Base-by-base conservation (phyloP, 1,140 invertebrate species). In the Coelopa frigida region DNA sequence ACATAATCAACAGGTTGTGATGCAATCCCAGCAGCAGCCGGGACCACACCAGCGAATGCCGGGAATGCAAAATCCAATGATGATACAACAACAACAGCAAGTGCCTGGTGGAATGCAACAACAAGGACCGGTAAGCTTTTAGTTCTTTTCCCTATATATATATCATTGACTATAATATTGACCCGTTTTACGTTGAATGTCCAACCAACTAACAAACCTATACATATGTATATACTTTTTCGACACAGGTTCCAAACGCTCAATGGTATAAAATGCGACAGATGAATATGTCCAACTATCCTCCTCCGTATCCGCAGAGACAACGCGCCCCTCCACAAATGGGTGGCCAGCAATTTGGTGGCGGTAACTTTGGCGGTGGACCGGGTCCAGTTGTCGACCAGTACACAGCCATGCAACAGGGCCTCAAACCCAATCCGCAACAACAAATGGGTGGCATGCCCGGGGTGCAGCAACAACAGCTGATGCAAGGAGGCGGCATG, bases 61-160 rank as follows among this genome's bases (percentile, higher is more conserved):
- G 6, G 49, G 31, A 55, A 63, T 43, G 65, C 52, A 51, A 51
- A 65, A 59, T 57, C 55, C 51, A 54, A 58, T 68, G 65, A 65
- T 68, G 57, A 50, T 68, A 29, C 52, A 54, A 49, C 54, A 58
- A 22, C 61, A 54, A 46, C 46, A 58, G 24, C 58, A 49, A 44
- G 38, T 53, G 6, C 57, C 62, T 5, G 59, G 62, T 1, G 51
- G 71, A 40, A 72, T 73, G 61, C 62, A 73, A 40, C 71, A 73
- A 31, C 73, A 75, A 46, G 58, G 56, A 53, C 67, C 61, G 59
- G 49, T 76, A 73, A 57, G 72, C 65, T n/a, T n/a, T n/a, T n/a
- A n/a, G n/a, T n/a, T n/a, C n/a, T n/a, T n/a, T n/a, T n/a, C n/a
- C n/a, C n/a, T n/a, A n/a, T n/a, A n/a, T n/a, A n/a, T n/a, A n/a